phyloP scores from a whole-genome alignment of 1,140 invertebrate species.

The Hestina assimilis region DNA sequence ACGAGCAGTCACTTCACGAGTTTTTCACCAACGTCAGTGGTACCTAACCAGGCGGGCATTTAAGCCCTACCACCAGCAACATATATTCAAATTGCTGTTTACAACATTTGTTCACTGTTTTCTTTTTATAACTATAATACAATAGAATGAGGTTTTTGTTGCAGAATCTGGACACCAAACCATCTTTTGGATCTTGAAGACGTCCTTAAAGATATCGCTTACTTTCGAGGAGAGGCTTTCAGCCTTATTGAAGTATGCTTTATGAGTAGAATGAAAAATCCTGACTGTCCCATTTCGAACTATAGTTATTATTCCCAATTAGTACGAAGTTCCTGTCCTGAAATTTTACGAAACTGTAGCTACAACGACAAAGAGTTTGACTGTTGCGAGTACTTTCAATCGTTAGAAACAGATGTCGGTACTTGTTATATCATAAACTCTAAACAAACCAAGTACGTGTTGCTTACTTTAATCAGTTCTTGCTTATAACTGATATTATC shows the following conservation, averaged over 20 bases:
- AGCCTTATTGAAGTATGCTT: constrained; percentile 80
- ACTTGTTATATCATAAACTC: constrained; percentile 83
- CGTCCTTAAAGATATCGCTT: constrained; percentile 82
- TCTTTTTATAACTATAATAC: not conserved
- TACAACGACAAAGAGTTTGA: constrained; percentile 81
- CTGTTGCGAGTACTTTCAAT: constrained; percentile 83
- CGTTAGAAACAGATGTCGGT: constrained; percentile 82
- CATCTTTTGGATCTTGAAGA: constrained; percentile 83
- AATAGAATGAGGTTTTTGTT: constrained; percentile 16
- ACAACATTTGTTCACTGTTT: not conserved
- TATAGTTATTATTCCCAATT: constrained; percentile 79
- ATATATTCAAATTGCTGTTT: not conserved
- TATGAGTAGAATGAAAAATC: constrained; percentile 58
- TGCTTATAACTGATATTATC: too few species aligned
- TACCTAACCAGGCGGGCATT: too few species aligned
- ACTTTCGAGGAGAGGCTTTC: constrained; percentile 81
- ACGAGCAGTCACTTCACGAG: too few species aligned
- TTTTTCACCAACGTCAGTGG: too few species aligned
- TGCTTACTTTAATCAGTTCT: not conserved
- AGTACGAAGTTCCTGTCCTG: constrained; percentile 79
- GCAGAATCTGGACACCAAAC: constrained; percentile 81
- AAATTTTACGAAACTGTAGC: constrained; percentile 79
- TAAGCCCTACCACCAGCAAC: too few species aligned
- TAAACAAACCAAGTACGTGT: constrained; percentile 75
- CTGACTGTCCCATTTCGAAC: constrained; percentile 66